Base-by-base conservation (phyloP, 2,888 invertebrate species). In the Phyllotreta cruciferae region DNA sequence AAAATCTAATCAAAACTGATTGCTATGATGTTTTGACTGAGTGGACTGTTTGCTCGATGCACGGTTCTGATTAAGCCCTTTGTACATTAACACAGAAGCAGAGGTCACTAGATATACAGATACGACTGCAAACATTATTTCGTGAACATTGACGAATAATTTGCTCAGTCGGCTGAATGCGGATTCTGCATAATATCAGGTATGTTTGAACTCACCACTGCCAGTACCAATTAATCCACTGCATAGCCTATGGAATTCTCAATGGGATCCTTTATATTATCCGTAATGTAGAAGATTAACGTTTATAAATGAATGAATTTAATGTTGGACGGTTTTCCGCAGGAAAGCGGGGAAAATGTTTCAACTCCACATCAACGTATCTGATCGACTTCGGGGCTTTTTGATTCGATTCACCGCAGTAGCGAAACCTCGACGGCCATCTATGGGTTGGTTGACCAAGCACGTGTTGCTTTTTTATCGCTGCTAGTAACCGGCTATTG, bases 1-100 rank as follows among this genome's bases (percentile, higher is more conserved):
- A 76, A 80, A 81, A 81, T 80, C 79, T 80, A 81, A 81, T 81
- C 81, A 80, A 80, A 80, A 80, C 77, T 79, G 78, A 80, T 79
- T 80, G 79, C 79, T 79, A 79, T 81, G 79, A 79, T 80, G 80
- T 81, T 81, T 80, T 80, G 79, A 80, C 80, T 79, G 78, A 75
- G 73, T 74, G 75, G 74, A 73, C 74, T 79, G 77, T 80, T 79
- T 80, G 77, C 75, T 72, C 77, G 68, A 71, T 73, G 73, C 71
- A 72, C 67, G 69, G 73, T 71, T 67, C 75, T 77, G 77, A 77
- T 77, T 77, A 74, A 74, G 73, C 75, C 76, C 77, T 77, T 77
- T 77, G 77, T 77, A 73, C 76, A 77, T 77, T 75, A 77, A 70
- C 73, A 73, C 69, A 71, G 69, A 61, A 62, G 66, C 72, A 70